Evolutionary conservation across 2,797 vertebrate species (phyloP), one percentile per base, ranked within the genome.

Genomic region (Valencia hispanica): DNA sequence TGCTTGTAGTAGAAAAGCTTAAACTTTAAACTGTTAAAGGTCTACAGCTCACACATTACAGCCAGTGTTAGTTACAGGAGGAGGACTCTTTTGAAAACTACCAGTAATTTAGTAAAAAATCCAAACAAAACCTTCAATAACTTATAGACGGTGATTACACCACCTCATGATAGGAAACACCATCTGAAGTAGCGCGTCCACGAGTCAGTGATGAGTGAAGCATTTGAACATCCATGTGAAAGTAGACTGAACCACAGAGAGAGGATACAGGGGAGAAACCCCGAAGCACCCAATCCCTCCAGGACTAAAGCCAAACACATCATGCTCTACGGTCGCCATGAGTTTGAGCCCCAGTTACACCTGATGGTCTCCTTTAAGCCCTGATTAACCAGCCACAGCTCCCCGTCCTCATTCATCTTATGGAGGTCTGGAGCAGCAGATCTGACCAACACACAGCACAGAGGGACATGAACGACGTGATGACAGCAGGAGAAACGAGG

Each of bases 351-450:
- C 86, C 93, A 79, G 86, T 89, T 96, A 97, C 88, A 99, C 98
- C 98, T 99, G 97, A 97, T 97, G 94, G 98, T 96, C 95, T 98
- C 96, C 96, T 99, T 99, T 96, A 99, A 97, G 96, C 98, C 98
- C 96, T 98, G 96, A 97, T 99, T 98, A 95, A 97, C 98, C 97
- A 99, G 97, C 97, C 97, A 99, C 94, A 99, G 97, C 93, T 99
- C 98, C 95, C 97, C 97, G 79, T 99, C 98, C 97, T 99, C 98
- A 96, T 99, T 99, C 97, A 99, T 93, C 94, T 96, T 91, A 95
- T 96, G 97, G 94, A 91, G 96, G 95, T 99, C 97, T 95, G 97
- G 95, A 93, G 96, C 94, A 83, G 96, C 95, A 79, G 96, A 95
- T 96, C 98, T 99, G 97, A 97, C 95, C 95, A 89, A 93, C 92